phyloP scores from a whole-genome alignment of 2,888 invertebrate genomes.

The Agapetus fuscipes region DNA sequence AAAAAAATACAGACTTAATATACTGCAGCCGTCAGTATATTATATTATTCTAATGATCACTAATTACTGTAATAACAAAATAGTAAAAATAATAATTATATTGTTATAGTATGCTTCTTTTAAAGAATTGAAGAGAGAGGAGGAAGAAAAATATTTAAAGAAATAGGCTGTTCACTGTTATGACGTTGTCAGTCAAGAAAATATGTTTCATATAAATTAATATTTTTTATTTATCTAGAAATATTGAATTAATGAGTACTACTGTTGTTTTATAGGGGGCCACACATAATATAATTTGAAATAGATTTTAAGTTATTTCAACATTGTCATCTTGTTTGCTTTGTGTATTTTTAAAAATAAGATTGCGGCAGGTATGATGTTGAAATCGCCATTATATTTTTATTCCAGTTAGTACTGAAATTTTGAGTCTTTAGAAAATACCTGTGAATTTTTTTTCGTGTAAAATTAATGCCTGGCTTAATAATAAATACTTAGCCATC shows the following conservation, averaged over 20 bases:
- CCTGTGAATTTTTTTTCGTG: too few species aligned
- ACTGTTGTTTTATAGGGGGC: not conserved
- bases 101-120: constrained; percentile 1
- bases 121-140: not conserved
- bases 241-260: not conserved
- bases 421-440: not conserved
- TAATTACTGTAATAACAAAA: not conserved
- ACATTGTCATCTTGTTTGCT: not conserved
- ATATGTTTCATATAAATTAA: not conserved
- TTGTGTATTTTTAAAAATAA: not conserved
- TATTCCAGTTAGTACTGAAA: not conserved
- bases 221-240: not conserved
- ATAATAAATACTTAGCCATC: too few species aligned
- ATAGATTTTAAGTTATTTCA: not conserved
- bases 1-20: not conserved
- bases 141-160: not conserved
- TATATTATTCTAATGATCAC: constrained; percentile 1
- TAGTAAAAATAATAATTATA: not conserved
- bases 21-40: not conserved
- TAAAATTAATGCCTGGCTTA: too few species aligned
- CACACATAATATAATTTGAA: not conserved
- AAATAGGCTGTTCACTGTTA: not conserved
- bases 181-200: not conserved
- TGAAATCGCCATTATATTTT: not conserved
- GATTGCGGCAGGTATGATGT: not conserved